Percentiles rank a stretch among this genome's conserved stretches.
phyloP scores from a whole-genome alignment of 2,888 invertebrate genomes.

The Apocheima hispidaria region DNA sequence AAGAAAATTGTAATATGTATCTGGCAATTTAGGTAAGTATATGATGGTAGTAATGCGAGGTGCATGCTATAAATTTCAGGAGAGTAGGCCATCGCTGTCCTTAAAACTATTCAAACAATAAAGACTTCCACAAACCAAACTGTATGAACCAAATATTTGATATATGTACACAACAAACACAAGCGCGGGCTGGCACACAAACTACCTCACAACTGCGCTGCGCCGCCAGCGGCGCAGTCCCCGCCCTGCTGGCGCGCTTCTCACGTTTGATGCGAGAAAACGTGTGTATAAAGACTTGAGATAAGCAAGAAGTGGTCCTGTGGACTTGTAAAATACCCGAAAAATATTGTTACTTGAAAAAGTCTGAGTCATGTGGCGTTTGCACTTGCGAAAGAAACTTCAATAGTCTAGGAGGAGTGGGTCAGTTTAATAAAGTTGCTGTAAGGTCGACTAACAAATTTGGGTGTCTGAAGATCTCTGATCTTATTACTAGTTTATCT shows the following conservation, averaged over 20 bases:
- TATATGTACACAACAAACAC: too few species aligned
- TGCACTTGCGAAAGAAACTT: slow-evolving; percentile 22
- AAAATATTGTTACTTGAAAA: slow-evolving; percentile 48
- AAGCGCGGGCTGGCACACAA: too few species aligned
- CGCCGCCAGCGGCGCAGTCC: too few species aligned
- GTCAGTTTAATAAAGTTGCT: not conserved
- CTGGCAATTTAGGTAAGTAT: too few species aligned
- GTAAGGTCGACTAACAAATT: not conserved
- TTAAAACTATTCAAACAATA: slow-evolving; percentile 42
- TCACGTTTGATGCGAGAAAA: too few species aligned
- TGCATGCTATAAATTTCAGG: slow-evolving; percentile 25
- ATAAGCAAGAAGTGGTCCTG: slow-evolving; percentile 50
- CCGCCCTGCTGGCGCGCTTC: too few species aligned
- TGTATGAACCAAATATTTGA: too few species aligned
- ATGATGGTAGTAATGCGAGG: not conserved
- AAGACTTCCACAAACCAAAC: too few species aligned
- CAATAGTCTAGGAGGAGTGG: not conserved
- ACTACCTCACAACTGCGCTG: too few species aligned
- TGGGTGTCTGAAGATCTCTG: not conserved
- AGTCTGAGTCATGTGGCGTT: slow-evolving; percentile 57
- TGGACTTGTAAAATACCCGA: slow-evolving; percentile 49
- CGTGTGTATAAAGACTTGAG: slow-evolving; percentile 46
- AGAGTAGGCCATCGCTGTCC: slow-evolving; percentile 44
- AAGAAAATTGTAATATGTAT: not conserved
- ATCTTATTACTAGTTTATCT: not conserved